Evolutionary conservation across 2,797 vertebrate species (phyloP).

Genomic region (Austrolebias charrua): DNA sequence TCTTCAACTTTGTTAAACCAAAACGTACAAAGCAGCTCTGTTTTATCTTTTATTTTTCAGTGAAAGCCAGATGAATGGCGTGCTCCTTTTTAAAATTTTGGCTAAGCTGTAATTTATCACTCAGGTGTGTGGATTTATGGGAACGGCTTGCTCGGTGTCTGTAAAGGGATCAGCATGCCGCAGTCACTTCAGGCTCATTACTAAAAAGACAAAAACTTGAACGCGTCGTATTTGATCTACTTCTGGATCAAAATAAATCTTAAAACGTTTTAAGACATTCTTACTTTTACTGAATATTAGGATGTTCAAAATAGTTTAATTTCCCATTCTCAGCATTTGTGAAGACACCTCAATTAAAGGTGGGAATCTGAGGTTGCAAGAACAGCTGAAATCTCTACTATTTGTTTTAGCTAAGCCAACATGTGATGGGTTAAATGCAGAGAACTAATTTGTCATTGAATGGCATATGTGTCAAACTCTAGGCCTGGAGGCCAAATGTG

Average conservation of each 20-base stretch:
- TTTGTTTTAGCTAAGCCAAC: conserved; percentile 8
- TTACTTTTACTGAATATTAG: conserved; percentile 15
- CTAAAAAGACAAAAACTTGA: conserved; percentile 40
- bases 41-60: conserved; percentile 56
- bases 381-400: conserved; percentile 4
- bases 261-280: conserved; percentile 22
- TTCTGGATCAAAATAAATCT: conserved; percentile 24
- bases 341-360: conserved; percentile 15
- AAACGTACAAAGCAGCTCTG: conserved; percentile 53
- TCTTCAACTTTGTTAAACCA: conserved; percentile 33
- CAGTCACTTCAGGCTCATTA: conserved; percentile 33
- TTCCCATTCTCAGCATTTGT: conserved; percentile 19
- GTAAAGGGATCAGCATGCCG: conserved; percentile 33
- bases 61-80: conserved; percentile 54
- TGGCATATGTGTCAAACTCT: no score
- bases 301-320: not conserved
- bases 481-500: no score
- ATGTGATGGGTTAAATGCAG: no score
- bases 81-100: conserved; percentile 39
- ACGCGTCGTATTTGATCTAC: not conserved
- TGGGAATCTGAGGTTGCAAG: conserved; percentile 20
- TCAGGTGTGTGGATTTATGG: conserved; percentile 37
- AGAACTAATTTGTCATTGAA: no score
- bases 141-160: conserved; percentile 21
- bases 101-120: conserved; percentile 56